Evolutionary conservation across 2,888 invertebrate species (phyloP).

Genomic region (Ecliptopera silaceata): DNA sequence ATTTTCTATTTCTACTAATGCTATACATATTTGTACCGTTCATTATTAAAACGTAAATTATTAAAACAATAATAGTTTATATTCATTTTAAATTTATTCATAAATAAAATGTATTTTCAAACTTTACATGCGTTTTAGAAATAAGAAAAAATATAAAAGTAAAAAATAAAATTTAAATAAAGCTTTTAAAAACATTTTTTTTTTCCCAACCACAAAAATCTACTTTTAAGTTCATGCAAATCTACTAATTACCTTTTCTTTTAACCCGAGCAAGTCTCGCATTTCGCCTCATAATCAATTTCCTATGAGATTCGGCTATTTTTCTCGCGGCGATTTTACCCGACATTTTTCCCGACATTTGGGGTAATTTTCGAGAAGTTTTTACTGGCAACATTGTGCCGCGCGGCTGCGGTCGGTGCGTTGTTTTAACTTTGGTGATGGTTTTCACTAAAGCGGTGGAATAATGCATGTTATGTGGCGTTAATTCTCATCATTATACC

Average conservation of each 20-base stretch:
- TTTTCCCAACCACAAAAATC: neutral
- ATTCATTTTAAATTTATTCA: no score
- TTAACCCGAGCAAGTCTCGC: constrained; percentile 58
- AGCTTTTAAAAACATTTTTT: neutral
- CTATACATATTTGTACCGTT: no score
- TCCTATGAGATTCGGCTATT: constrained; percentile 53
- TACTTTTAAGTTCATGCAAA: constrained; percentile 36
- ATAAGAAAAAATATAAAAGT: no score
- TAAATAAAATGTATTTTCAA: no score
- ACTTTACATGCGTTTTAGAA: no score
- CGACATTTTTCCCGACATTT: constrained; percentile 47
- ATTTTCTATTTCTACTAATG: no score
- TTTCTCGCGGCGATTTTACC: constrained; percentile 45
- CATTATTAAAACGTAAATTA: no score
- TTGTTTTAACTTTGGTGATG: constrained; percentile 34
- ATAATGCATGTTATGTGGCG: constrained; percentile 28
- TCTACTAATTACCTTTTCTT: constrained; percentile 63
- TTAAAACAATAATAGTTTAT: no score
- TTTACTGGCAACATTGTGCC: constrained; percentile 40
- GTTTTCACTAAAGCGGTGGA: constrained; percentile 42
- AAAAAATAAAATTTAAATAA: no score
- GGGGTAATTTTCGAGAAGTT: constrained; percentile 47
- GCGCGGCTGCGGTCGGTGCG: constrained; percentile 28
- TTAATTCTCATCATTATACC: constrained; percentile 9
- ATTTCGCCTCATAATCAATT: constrained; percentile 61